phyloP scores from a whole-genome alignment of 2,113 vertebrate species.

The Salvelinus fontinalis region DNA sequence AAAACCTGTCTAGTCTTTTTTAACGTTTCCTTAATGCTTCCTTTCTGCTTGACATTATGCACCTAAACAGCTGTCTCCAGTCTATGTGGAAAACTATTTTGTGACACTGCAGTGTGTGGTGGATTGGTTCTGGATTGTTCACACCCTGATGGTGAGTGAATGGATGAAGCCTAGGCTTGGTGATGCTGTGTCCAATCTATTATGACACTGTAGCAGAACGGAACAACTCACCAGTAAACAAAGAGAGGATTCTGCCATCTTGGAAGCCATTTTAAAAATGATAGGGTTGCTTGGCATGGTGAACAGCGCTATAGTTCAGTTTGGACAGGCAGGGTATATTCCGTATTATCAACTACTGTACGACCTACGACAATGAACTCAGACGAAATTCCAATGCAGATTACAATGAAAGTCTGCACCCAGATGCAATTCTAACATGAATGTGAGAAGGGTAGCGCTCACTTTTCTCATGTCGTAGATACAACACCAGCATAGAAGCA shows the following conservation, averaged over 20 bases:
- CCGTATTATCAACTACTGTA: background rate
- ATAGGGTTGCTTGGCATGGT: conserved; percentile 21
- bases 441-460: no score
- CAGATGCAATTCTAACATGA: no score
- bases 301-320: conserved; percentile 7
- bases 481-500: no score
- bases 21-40: background rate
- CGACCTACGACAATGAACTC: background rate
- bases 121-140: conserved; percentile 65
- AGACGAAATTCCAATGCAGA: background rate
- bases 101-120: conserved; percentile 57
- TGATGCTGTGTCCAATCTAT: conserved; percentile 64
- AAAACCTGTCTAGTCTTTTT: conserved; percentile 1
- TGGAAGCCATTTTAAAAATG: conserved; percentile 63
- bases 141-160: conserved; percentile 42
- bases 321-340: conserved; percentile 22
- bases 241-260: conserved; percentile 52
- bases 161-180: conserved; percentile 26
- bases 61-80: conserved; percentile 62
- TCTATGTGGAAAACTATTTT: conserved; percentile 46
- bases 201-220: conserved; percentile 48
- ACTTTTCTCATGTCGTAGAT: no score
- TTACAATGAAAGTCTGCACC: no score
- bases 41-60: conserved; percentile 43
- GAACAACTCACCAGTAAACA: conserved; percentile 57